phyloP scores from a whole-genome alignment of 2,797 vertebrate genomes.

The Liasis olivaceus region DNA sequence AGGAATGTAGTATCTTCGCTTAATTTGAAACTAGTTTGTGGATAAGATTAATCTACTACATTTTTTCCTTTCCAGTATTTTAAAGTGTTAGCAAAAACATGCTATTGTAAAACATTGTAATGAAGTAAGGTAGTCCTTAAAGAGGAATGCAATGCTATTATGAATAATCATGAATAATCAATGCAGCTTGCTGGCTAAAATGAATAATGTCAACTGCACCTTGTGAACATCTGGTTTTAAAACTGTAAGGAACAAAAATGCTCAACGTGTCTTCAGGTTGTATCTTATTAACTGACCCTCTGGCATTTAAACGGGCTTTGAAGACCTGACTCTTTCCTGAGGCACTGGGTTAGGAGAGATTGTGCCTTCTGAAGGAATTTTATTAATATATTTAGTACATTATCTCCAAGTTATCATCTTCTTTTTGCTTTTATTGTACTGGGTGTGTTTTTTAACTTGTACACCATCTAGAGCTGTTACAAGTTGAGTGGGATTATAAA shows the following conservation, averaged over 20 bases:
- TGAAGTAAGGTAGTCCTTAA: conserved; percentile 32
- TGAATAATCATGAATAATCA: conserved; percentile 33
- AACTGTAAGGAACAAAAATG: conserved; percentile 46
- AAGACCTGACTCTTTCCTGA: neutral
- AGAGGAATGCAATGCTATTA: conserved; percentile 1
- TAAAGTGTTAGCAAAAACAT: neutral
- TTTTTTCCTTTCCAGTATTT: neutral
- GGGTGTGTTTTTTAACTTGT: neutral
- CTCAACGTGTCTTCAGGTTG: conserved; percentile 34
- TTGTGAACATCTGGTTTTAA: conserved; percentile 56
- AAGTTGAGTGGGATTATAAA: neutral
- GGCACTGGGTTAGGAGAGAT: neutral
- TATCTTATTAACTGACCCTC: conserved; percentile 10
- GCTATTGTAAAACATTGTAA: conserved; percentile 2
- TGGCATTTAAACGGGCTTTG: neutral
- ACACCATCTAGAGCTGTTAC: neutral
- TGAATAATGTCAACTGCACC: conserved; percentile 42
- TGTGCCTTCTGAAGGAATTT: neutral
- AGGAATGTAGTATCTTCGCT: neutral
- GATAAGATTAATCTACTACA: neutral
- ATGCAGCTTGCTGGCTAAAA: conserved; percentile 14
- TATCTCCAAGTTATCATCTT: neutral
- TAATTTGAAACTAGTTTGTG: neutral
- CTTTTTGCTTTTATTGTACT: neutral
- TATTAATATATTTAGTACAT: neutral